Percentiles rank a stretch among this genome's conserved stretches.
These are phyloP conservation scores for Aphrocallistes beatrix DNA, from an alignment of 37 sponge, comb jelly and placozoan genomes.

Conservation along the genomic window DNA sequence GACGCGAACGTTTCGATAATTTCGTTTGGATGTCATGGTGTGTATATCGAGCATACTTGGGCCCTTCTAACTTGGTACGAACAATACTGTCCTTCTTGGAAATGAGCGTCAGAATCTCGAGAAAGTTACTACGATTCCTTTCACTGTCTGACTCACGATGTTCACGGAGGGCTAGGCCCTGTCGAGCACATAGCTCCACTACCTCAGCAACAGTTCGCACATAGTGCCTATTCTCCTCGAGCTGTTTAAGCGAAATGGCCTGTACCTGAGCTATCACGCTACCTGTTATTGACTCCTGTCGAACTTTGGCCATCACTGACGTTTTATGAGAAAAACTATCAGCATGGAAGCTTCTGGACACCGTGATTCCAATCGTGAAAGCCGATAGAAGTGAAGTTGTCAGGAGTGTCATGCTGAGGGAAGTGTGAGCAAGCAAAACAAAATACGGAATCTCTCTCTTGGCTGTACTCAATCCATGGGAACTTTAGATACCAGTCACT, in stretches of 20 bases:
- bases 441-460: neutral
- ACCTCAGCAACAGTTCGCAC: too few relatives aligned
- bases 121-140: neutral
- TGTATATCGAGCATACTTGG: neutral
- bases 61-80: neutral
- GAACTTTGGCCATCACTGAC: too few relatives aligned
- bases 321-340: neutral
- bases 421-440: neutral
- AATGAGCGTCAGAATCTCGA: too few relatives aligned
- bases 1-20: neutral
- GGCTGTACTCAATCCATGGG: constrained; percentile 8
- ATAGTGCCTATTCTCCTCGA: too few relatives aligned
- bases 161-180: too few relatives aligned
- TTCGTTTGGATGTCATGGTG: neutral
- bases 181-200: too few relatives aligned
- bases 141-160: neutral
- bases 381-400: neutral
- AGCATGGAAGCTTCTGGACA: neutral
- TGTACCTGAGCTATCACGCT: too few relatives aligned
- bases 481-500: neutral
- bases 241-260: too few relatives aligned
- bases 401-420: neutral
- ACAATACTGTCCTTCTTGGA: neutral
- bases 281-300: too few relatives aligned
- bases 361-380: neutral